Percentiles rank a stretch among this genome's conserved stretches.
phyloP scores from a whole-genome alignment of 2,888 invertebrate species.

The Pachliopta kotzebuea region DNA sequence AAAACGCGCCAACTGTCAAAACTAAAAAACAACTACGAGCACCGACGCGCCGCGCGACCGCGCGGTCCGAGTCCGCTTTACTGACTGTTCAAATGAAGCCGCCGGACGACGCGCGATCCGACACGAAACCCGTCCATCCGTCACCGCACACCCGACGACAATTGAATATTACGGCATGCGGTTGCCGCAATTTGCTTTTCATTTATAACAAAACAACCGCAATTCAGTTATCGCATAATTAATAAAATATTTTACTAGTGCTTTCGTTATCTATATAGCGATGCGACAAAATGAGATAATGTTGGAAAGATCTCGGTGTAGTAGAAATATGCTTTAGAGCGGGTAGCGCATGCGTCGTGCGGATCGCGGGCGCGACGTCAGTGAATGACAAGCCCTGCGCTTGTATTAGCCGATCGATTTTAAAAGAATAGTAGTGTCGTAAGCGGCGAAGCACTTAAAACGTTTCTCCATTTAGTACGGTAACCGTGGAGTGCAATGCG shows the following conservation, averaged over 20 bases:
- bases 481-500: constrained; percentile 38
- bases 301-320: constrained; percentile 60
- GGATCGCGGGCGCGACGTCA: constrained; percentile 64
- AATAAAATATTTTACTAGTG: constrained; percentile 67
- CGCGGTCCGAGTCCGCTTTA: constrained; percentile 76
- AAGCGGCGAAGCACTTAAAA: constrained; percentile 37
- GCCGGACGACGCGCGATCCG: constrained; percentile 35
- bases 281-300: constrained; percentile 75
- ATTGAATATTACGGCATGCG: constrained; percentile 49
- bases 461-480: constrained; percentile 41
- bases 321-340: constrained; percentile 64
- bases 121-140: constrained; percentile 46
- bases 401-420: constrained; percentile 74
- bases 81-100: constrained; percentile 61
- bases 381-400: constrained; percentile 74
- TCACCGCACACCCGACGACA: constrained; percentile 48
- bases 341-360: constrained; percentile 75
- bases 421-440: constrained; percentile 63
- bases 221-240: constrained; percentile 66
- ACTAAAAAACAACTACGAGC: constrained; percentile 78
- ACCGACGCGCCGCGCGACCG: constrained; percentile 74
- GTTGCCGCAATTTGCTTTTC: constrained; percentile 68
- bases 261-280: constrained; percentile 66
- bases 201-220: constrained; percentile 64
- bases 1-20: constrained; percentile 79